Evolutionary conservation across 1,140 invertebrate species (phyloP).

Genomic region (Aphis gossypii): DNA sequence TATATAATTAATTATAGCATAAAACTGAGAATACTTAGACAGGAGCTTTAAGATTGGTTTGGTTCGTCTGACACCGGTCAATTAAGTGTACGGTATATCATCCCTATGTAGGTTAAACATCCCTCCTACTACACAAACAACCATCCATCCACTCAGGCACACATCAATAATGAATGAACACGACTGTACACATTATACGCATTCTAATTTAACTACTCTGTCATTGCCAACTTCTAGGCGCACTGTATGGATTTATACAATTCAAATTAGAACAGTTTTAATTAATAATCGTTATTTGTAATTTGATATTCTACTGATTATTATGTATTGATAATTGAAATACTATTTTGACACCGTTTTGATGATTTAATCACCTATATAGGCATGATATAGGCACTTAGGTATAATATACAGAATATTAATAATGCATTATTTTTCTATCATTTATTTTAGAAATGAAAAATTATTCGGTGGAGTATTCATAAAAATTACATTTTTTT

Average conservation of each 20-base stretch:
- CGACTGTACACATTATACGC: background rate
- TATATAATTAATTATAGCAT: background rate
- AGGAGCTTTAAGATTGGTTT: background rate
- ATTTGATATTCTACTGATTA: background rate
- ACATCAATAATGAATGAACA: slow-evolving; percentile 1
- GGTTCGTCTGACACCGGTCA: background rate
- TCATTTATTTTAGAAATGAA: no score
- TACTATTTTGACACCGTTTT: background rate
- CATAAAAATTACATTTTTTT: no score
- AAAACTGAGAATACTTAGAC: background rate
- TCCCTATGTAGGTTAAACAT: background rate
- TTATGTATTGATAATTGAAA: background rate
- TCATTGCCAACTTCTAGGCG: background rate
- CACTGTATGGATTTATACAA: background rate
- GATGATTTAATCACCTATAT: background rate
- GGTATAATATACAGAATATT: no score
- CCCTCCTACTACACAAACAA: background rate
- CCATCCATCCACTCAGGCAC: background rate
- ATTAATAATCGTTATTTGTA: background rate
- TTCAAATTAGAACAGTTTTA: background rate
- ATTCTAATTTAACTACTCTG: background rate
- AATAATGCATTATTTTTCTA: no score
- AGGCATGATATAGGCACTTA: no score
- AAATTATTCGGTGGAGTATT: no score
- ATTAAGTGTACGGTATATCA: slow-evolving; percentile 5